phyloP scores from a whole-genome alignment of 2,797 vertebrate species.

The Pangasius mekongensis region DNA sequence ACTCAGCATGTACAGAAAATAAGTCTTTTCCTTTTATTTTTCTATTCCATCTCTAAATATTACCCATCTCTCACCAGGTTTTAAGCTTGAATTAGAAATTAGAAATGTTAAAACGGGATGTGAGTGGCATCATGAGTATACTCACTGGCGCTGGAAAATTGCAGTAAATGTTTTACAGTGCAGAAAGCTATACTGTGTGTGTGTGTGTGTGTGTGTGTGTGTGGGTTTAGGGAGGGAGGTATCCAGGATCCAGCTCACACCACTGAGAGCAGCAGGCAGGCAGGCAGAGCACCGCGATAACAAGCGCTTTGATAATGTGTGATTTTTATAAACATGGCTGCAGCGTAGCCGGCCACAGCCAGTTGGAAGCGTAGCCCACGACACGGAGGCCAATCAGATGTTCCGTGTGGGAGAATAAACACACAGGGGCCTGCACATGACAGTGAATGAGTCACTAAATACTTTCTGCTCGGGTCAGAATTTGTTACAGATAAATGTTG shows the following conservation, averaged over 20 bases:
- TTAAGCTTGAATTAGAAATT: slow-evolving; percentile 25
- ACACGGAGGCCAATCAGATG: slow-evolving; percentile 48
- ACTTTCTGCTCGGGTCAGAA: slow-evolving; percentile 4
- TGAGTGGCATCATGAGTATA: background rate
- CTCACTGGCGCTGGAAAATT: background rate
- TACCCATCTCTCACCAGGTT: slow-evolving; percentile 30
- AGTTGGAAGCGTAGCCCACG: slow-evolving; percentile 49
- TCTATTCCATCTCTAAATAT: background rate
- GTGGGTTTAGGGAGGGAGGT: background rate
- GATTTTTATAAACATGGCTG: slow-evolving; percentile 58
- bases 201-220: background rate
- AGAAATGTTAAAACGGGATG: background rate
- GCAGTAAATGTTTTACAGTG: background rate
- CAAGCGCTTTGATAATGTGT: slow-evolving; percentile 58
- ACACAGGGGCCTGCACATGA: slow-evolving; percentile 40
- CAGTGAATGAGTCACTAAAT: background rate
- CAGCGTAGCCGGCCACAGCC: slow-evolving; percentile 35
- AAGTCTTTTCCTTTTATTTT: background rate
- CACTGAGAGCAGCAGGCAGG: slow-evolving; percentile 36
- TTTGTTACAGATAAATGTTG: background rate
- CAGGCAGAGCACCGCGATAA: slow-evolving; percentile 49
- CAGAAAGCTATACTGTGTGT: background rate
- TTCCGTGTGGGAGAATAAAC: slow-evolving; percentile 55
- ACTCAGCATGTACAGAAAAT: background rate
- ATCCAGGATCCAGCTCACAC: slow-evolving; percentile 44